A percentile compares a stretch with the other conserved stretches of the same genome.
Conservation (phyloP, 2,888 invertebrate genomes). For the Acheta domesticus region DNA sequence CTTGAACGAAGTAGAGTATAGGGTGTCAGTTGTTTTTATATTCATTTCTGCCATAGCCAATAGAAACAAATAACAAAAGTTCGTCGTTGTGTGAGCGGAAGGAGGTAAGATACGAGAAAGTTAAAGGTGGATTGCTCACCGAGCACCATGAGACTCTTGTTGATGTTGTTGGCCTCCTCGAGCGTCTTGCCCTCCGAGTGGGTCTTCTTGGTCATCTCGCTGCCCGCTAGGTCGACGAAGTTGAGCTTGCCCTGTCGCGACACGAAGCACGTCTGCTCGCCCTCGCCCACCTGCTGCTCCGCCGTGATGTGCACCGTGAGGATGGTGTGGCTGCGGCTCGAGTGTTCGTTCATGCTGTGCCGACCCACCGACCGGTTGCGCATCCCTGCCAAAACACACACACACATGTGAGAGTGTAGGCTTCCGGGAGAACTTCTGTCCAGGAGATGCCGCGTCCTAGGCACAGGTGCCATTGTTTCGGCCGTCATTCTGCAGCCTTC, state of each 20-base stretch:
- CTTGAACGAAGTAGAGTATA: no score
- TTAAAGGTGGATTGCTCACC: slow-evolving; percentile 56
- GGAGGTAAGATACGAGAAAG: no score
- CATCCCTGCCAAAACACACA: slow-evolving; percentile 60
- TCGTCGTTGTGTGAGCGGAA: no score
- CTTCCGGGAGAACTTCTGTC: no score
- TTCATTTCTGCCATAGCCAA: no score
- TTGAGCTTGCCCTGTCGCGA: slow-evolving; percentile 92
- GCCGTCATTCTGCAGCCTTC: no score
- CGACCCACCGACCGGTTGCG: slow-evolving; percentile 84
- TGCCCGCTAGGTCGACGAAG: slow-evolving; percentile 95
- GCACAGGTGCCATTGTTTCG: no score
- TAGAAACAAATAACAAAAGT: no score
- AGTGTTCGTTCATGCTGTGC: slow-evolving; percentile 91
- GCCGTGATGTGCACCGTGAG: slow-evolving; percentile 87
- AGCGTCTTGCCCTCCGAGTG: slow-evolving; percentile 81
- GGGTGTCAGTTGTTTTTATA: no score
- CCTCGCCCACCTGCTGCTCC: slow-evolving; percentile 65
- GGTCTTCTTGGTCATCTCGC: slow-evolving; percentile 92
- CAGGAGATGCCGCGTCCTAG: no score
- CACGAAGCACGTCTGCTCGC: slow-evolving; percentile 74
- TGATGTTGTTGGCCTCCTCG: slow-evolving; percentile 94
- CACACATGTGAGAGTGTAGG: neutral
- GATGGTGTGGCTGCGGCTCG: slow-evolving; percentile 87
- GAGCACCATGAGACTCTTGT: slow-evolving; percentile 90